Evolutionary conservation across 2,113 vertebrate species (phyloP).

Genomic region (Progne subis): DNA sequence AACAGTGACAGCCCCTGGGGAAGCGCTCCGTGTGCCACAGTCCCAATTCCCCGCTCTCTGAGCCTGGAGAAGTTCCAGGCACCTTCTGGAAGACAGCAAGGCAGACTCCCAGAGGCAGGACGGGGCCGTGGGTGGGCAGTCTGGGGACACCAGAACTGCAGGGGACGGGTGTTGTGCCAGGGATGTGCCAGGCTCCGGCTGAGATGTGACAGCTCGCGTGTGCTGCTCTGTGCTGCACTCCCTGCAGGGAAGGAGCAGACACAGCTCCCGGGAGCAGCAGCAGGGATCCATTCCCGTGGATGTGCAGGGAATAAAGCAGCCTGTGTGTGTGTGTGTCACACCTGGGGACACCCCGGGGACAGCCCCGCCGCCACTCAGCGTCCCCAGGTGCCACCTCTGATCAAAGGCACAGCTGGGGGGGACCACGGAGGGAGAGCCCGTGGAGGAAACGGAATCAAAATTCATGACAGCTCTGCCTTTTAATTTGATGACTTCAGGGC

Average conservation of each 20-base stretch:
- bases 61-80: neutral
- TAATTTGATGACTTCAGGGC: constrained; percentile 51
- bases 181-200: accelerated
- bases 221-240: neutral
- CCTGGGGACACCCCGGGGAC: neutral
- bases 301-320: neutral
- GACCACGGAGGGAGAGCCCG: neutral
- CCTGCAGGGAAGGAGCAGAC: accelerated
- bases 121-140: neutral
- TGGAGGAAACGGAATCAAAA: constrained; percentile 50
- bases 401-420: neutral
- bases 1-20: neutral
- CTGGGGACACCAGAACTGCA: neutral
- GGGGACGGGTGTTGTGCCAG: accelerated
- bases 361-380: neutral
- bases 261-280: neutral
- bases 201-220: neutral
- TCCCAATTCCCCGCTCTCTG: accelerated
- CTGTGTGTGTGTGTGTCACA: neutral
- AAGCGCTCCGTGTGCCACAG: neutral
- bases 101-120: neutral
- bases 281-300: accelerated
- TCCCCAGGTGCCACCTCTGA: neutral
- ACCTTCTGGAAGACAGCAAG: neutral
- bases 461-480: constrained; percentile 50